These are phyloP conservation scores for Nannobrachium achirus DNA, from an alignment of 2,113 vertebrate species.

Conservation along the genomic window DNA sequence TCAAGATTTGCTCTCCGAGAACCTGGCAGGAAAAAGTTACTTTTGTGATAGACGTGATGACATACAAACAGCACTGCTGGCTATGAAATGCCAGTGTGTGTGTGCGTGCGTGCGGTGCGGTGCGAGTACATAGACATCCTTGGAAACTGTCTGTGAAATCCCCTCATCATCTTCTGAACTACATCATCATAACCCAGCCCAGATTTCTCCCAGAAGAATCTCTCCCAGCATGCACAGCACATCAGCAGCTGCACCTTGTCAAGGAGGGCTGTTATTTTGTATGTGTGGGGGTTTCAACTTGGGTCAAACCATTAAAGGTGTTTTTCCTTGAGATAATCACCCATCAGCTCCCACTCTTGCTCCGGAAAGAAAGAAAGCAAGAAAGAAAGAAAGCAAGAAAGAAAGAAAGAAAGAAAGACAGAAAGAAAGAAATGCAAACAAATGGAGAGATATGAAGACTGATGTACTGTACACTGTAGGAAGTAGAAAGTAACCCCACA, in stretches of 20 bases:
- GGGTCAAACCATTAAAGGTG: constrained; percentile 33
- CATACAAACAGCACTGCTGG: constrained; percentile 18
- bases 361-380: constrained; percentile 35
- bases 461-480: not conserved
- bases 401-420: constrained; percentile 41
- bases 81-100: constrained; percentile 27
- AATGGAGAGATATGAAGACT: too few species aligned
- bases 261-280: constrained; percentile 38
- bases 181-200: constrained; percentile 25
- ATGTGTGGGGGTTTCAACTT: constrained; percentile 10
- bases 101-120: not conserved
- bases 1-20: constrained; percentile 44
- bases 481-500: constrained; percentile 30
- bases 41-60: constrained; percentile 20
- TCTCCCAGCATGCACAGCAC: constrained; percentile 33
- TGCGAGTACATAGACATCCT: constrained; percentile 39
- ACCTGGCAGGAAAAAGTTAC: constrained; percentile 35
- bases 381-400: constrained; percentile 32
- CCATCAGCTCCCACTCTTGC: constrained; percentile 40
- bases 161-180: constrained; percentile 53
- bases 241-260: constrained; percentile 55
- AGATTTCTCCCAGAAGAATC: constrained; percentile 20
- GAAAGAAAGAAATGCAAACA: constrained; percentile 47
- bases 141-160: constrained; percentile 39
- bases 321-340: constrained; percentile 58